Base-by-base conservation (phyloP, 1,140 invertebrate species). In the Drosophila littoralis region DNA sequence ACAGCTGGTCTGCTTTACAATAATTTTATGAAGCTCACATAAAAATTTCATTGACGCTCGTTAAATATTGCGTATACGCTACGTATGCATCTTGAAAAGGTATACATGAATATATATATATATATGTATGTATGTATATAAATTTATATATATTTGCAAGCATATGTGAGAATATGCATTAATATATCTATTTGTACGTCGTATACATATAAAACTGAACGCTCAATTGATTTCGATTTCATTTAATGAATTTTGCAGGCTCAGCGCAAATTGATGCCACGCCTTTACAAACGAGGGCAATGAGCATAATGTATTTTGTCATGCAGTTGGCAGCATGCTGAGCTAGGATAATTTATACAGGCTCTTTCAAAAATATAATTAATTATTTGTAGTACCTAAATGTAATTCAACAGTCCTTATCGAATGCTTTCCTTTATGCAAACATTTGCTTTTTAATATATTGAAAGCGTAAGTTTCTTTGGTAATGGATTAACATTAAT, bases 151-250 rank as follows among this genome's bases (percentile, higher is more conserved):
- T 55, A 15, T 40, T n/a, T 35, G 15, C 45, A 38, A 12, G 13
- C 22, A 50, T 65, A 71, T 45, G 17, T 22, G 6, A 68, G 13
- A 8, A 36, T 43, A 54, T 57, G 40, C 60, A 66, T 17, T 40
- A 10, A 58, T 22, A 58, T 45, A 79, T 48, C 61, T 40, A 58
- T 17, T 15, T 51, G 36, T 35, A 58, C 52, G 36, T n/a, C 52
- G 50, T 32, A 36, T 46, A 54, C 40, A 13, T 46, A 72, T 60
- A 71, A 83, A 82, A 79, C 50, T 76, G 61, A 63, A 73, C 76
- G 60, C 80, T 58, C 81, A 83, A 83, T 83, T 83, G 81, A 83
- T 77, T 79, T 83, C 63, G 50, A 79, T 79, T 77, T 76, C 57
- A 42, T 83, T 82, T 76, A 83, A 83, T 79, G 80, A 83, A 79